Base-by-base conservation (phyloP, 2,113 vertebrate genomes). In the Salvelinus alpinus region DNA sequence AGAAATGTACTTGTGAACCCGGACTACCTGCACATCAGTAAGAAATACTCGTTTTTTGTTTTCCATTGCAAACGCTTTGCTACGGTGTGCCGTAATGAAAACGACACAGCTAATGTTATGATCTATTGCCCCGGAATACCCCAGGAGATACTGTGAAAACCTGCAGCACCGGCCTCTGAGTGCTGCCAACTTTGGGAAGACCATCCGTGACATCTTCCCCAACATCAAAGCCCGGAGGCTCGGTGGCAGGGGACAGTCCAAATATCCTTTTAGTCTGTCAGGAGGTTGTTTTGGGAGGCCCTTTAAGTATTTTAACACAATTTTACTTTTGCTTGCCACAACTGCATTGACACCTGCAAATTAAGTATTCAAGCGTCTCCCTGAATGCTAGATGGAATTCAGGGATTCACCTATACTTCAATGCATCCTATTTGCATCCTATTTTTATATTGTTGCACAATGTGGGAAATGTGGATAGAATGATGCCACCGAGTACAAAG, bases 151-250 rank as follows among this genome's bases (percentile, higher is more conserved):
- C 93, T 98, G 97, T 48, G 96, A 99, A 57, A 98, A 96, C 89
- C 94, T 98, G 0, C 94, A 95, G 83, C 96, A 96, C 64, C 94
- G 94, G 12, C 94, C 96, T 0, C 94, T 99, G 70, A 98, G 96
- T 34, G 94, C 97, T 0, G 96, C 97, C 72, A 99, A 98, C 82
- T 99, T 99, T 0, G 97, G 97, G 70, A 99, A 99, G 85, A 97
- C 97, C 92, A 99, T 99, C 91, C 85, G 97, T 44, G 97, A 99
- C 84, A 97, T 99, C 88, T 99, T 99, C 85, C 97, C 97, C 0
- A 96, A 97, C 89, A 97, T 99, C 92, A 99, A 98, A 80, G 97
- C 97, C 2, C 91, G 97, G 8, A 87, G 97, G 51, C 88, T 99
- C 54, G 97, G 97, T 0, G 96, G 97, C 62, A 91, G 97, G 9